Base-by-base conservation (phyloP, 2,888 invertebrate species). In the Quadroppia sp. region DNA sequence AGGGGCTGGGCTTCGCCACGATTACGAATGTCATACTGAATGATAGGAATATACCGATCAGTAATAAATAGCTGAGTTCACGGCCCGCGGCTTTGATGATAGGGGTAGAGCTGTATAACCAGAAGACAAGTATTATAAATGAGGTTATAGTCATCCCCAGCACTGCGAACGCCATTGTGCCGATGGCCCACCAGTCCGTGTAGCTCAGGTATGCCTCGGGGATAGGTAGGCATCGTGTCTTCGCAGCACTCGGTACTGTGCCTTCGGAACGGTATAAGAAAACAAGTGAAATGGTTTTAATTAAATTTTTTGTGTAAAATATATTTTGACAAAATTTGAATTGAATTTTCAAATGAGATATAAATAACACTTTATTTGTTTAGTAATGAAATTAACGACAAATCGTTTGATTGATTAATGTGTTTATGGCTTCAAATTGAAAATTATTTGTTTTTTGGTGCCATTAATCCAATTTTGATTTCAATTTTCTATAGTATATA, bases 31-130 rank as follows among this genome's bases (percentile, higher is more conserved):
- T 85, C 78, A 85, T 83, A 3, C 81, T 78, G 79, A 85, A 86
- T 3, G 85, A 86, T 11, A 85, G 80, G 45, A 85, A 80, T 50
- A 85, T 85, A 2, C 85, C 86, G 72, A 40, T 0, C 17, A 87
- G 80, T 30, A 86, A 79, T 1, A 86, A 80, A 61, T 83, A 84
- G 71, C 85, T 85, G 13, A 86, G 80, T 77, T 86, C 86, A 30
- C 86, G 81, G 1, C 86, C 86, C 0, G 85, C 84, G 0, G 86
- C 86, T 78, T 86, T 86, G 76, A 87, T 85, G 71, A 87, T 83
- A 1, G 86, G 86, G 0, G 86, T 86, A 45, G 85, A 82, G 70
- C 83, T 81, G 80, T 85, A 84, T 17, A 80, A 80, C 82, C 84
- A 83, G 79, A 86, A 86, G 9, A 86, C 82, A 11, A 82, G 79